phyloP scores from a whole-genome alignment of 2,113 vertebrate genomes.

The Panthera leo region DNA sequence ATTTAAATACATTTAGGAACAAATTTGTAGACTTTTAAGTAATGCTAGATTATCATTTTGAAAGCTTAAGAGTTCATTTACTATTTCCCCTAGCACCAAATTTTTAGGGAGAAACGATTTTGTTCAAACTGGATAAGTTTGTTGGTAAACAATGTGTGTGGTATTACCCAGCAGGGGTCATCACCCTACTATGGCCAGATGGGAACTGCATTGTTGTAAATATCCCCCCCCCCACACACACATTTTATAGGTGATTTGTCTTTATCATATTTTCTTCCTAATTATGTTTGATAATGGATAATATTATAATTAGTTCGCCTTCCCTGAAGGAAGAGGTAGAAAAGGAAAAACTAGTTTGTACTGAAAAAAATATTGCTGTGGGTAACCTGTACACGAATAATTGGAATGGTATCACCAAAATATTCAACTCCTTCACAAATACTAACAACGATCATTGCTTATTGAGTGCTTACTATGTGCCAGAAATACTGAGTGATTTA shows the following conservation, averaged over 20 bases:
- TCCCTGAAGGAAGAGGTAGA: not conserved
- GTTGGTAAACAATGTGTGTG: not conserved
- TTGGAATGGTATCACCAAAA: not conserved
- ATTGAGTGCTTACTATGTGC: not conserved
- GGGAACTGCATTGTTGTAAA: not conserved
- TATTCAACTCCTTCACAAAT: not conserved
- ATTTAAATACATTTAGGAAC: constrained; percentile 86
- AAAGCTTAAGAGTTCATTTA: constrained; percentile 76
- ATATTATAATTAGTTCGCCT: not conserved
- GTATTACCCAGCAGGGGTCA: too few species aligned
- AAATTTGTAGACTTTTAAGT: constrained; percentile 79
- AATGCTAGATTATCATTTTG: constrained; percentile 78
- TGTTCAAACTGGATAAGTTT: not conserved
- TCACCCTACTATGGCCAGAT: not conserved
- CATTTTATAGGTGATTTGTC: constrained; percentile 42
- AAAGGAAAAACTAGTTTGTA: not conserved
- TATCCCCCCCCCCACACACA: fast-evolving
- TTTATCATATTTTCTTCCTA: constrained; percentile 34
- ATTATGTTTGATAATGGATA: not conserved
- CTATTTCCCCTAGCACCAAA: constrained; percentile 60
- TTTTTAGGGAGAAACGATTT: constrained; percentile 60
- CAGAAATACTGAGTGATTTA: not conserved
- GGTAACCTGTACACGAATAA: not conserved
- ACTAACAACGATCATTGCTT: not conserved
- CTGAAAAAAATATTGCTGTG: not conserved